Evolutionary conservation across 2,888 invertebrate genomes (phyloP), one percentile per base, ranked within the genome.

Genomic region (Hymenopus coronatus): DNA sequence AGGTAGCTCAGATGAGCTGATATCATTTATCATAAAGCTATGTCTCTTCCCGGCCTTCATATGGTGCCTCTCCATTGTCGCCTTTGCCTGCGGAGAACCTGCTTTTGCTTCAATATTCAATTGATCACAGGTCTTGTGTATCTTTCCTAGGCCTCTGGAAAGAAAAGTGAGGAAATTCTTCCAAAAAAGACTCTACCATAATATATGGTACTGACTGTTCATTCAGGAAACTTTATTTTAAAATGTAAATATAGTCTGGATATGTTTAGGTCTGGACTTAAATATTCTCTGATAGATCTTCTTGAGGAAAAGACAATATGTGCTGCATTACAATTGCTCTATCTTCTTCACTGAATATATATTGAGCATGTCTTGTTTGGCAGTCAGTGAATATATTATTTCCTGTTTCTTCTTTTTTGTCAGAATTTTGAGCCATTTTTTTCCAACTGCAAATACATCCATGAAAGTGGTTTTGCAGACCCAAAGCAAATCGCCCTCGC

Each of bases 11-110:
- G 90, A 88, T 7, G 54, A 25, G 27, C 81, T 81, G 27, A 46
- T 89, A 40, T 89, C 83, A 28, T 87, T 40, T 83, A 89, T 88
- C 70, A 90, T 82, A 54, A 82, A 33, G 82, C 33, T 89, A 0
- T 89, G 70, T 28, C 90, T 88, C 83, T 89, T 90, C 81, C 90
- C 90, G 28, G 88, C 90, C 89, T 90, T 90, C 70, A 88, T 85
- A 84, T 90, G 89, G 27, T 89, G 90, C 25, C 89, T 54, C 40
- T 90, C 90, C 20, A 46, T 40, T 12, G 2, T 8, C 7, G 14
- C 46, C 46, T 46, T 46, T 46, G 14, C 3, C 7, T 46, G 46
- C 30, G 85, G 85, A 27, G 85, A 46, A 15, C 40, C 40, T 9
- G 40, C 85, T 85, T 85, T 85, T 12, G 54, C 27, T 27, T 85